A percentile compares a stretch with the other conserved stretches of the same genome.
These are phyloP conservation scores for Patella caerulea DNA, from an alignment of 2,888 invertebrate species.

Conservation along the genomic window DNA sequence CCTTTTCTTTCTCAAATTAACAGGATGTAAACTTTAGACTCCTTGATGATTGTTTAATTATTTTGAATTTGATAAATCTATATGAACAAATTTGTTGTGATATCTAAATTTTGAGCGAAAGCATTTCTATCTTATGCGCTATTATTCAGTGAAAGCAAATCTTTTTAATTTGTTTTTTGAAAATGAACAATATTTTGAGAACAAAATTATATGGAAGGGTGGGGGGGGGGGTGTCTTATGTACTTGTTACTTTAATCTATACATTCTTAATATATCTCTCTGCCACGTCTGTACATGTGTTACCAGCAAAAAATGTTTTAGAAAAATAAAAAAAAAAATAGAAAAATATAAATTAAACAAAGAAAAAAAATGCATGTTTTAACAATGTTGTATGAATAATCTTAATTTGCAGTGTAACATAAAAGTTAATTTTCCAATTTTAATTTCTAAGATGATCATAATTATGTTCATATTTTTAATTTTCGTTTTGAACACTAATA, in stretches of 20 bases:
- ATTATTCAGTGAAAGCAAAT: neutral
- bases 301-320: neutral
- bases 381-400: conserved; percentile 1
- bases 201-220: too few relatives aligned
- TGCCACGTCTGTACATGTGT: conserved; percentile 33
- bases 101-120: neutral
- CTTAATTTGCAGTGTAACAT: neutral
- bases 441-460: neutral
- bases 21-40: neutral
- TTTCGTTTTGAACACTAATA: too few relatives aligned
- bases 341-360: conserved; percentile 16
- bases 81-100: too few relatives aligned
- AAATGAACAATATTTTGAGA: too few relatives aligned
- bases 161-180: neutral
- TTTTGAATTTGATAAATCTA: too few relatives aligned
- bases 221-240: too few relatives aligned
- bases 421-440: neutral
- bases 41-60: too few relatives aligned
- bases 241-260: too few relatives aligned
- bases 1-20: conserved; percentile 5
- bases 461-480: too few relatives aligned
- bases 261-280: conserved; percentile 18
- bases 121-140: conserved; percentile 2
- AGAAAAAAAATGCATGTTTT: conserved; percentile 17
- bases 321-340: conserved; percentile 25